Evolutionary conservation across 2,797 vertebrate species (phyloP).

Genomic region (Argya squamiceps): DNA sequence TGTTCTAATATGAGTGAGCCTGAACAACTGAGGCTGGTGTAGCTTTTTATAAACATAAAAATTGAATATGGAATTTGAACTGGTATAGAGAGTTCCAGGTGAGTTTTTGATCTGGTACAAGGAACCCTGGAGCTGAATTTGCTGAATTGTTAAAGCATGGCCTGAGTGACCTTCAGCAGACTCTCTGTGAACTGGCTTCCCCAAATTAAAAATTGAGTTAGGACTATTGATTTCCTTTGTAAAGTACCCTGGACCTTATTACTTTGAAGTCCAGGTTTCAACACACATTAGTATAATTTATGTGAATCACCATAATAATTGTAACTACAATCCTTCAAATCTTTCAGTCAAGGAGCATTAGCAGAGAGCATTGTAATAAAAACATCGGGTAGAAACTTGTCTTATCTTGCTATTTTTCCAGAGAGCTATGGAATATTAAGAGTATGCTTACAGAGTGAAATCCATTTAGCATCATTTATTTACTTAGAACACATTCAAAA

Average conservation of each 20-base stretch:
- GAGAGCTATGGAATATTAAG: not conserved
- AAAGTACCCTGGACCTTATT: not conserved
- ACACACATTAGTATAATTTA: not conserved
- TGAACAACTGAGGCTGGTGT: not conserved
- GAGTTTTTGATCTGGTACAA: not conserved
- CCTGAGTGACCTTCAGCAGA: not conserved
- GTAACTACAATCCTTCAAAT: not conserved
- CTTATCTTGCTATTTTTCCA: not conserved
- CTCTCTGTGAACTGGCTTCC: not conserved
- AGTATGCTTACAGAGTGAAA: not conserved
- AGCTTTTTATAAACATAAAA: not conserved
- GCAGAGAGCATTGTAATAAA: not conserved
- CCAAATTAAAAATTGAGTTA: not conserved
- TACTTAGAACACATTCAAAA: not conserved
- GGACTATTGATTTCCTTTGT: not conserved
- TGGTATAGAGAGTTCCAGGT: not conserved
- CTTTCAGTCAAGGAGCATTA: not conserved
- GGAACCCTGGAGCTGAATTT: not conserved
- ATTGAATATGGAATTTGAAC: not conserved
- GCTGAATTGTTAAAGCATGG: not conserved
- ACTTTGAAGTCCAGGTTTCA: not conserved
- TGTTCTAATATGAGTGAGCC: fast-evolving
- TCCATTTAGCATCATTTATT: fast-evolving
- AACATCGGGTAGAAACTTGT: not conserved
- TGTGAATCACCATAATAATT: not conserved